Conservation (phyloP, 2,113 vertebrate genomes). For the Pipa parva region DNA sequence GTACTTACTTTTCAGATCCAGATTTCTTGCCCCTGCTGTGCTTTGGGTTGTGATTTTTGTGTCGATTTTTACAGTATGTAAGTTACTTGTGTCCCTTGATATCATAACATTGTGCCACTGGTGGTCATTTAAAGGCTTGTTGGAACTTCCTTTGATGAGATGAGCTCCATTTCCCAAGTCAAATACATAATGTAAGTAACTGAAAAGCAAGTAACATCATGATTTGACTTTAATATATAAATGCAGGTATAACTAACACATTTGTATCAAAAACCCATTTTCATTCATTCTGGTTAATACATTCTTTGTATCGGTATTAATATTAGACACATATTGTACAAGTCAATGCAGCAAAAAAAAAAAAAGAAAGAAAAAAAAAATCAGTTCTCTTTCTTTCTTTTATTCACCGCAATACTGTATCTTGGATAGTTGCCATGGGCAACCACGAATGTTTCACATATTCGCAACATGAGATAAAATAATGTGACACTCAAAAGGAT, state of each 20-base stretch:
- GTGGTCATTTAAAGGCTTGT: conserved; percentile 94
- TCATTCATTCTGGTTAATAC: too few relatives aligned
- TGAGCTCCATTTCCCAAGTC: conserved; percentile 94
- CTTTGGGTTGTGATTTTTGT: conserved; percentile 93
- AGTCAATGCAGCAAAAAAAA: too few relatives aligned
- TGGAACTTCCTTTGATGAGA: conserved; percentile 95
- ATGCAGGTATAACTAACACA: too few relatives aligned
- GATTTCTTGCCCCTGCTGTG: conserved; percentile 88
- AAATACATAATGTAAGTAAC: conserved; percentile 93
- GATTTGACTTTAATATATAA: background rate
- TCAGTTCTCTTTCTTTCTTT: background rate
- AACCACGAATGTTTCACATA: conserved; percentile 2
- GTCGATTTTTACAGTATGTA: conserved; percentile 95
- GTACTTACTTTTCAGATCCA: conserved; percentile 91
- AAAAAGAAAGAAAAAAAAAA: background rate
- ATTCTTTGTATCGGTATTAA: too few relatives aligned
- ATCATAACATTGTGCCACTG: conserved; percentile 97
- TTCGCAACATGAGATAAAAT: background rate
- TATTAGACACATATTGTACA: too few relatives aligned
- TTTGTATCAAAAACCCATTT: too few relatives aligned
- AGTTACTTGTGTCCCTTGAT: conserved; percentile 91
- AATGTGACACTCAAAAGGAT: background rate
- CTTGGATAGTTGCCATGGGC: conserved; percentile 5
- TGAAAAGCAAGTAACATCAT: conserved; percentile 46
- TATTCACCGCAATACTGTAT: background rate